Evolutionary conservation across 2,113 vertebrate species (phyloP).

Genomic region (Petromus typicus): DNA sequence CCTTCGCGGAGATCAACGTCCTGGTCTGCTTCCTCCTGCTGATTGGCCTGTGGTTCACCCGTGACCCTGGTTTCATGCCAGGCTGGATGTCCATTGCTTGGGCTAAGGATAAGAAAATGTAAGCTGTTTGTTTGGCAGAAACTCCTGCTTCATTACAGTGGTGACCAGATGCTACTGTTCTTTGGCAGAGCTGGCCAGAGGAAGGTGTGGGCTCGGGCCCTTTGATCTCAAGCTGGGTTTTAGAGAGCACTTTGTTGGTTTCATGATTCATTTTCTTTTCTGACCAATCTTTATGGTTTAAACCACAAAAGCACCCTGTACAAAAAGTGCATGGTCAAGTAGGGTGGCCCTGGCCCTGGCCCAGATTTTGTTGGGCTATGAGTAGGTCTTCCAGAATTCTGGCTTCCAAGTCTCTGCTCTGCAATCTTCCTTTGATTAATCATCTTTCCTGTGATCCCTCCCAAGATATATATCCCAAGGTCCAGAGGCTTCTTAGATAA

Average conservation of each 20-base stretch:
- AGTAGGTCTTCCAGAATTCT: not conserved
- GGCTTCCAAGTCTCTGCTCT: not conserved
- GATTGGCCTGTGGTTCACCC: constrained; percentile 94
- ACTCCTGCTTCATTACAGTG: not conserved
- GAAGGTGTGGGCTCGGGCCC: not conserved
- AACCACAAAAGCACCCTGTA: not conserved
- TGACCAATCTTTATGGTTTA: not conserved
- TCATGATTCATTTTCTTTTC: not conserved
- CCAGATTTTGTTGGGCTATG: not conserved
- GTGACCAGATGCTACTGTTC: not conserved
- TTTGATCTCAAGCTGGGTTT: not conserved
- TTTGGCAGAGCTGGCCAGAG: not conserved
- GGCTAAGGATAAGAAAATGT: constrained; percentile 41
- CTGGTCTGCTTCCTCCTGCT: constrained; percentile 92
- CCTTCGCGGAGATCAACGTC: constrained; percentile 93
- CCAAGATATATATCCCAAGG: not conserved
- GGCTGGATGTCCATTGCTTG: constrained; percentile 90
- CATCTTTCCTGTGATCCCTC: not conserved
- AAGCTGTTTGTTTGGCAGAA: not conserved
- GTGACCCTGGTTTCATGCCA: constrained; percentile 94
- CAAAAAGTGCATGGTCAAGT: not conserved
- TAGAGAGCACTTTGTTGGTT: not conserved
- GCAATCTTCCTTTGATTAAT: not conserved
- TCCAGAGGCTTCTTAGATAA: constrained; percentile 6
- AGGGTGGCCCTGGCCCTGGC: not conserved